A percentile compares a stretch with the other conserved stretches of the same genome.
phyloP scores from a whole-genome alignment of 1,140 invertebrate species.

The Solen grandis region DNA sequence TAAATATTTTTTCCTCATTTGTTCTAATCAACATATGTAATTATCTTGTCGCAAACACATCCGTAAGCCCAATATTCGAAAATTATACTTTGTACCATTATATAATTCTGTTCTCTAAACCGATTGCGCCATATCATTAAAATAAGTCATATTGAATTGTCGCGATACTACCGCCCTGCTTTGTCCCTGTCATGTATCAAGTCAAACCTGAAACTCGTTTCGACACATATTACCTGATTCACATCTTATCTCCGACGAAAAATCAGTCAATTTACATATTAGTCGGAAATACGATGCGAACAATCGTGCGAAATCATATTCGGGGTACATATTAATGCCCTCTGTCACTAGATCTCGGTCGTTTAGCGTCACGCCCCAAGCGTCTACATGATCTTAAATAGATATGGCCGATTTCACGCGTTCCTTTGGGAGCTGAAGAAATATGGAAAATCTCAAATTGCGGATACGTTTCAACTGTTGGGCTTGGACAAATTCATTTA shows the following conservation, averaged over 20 bases:
- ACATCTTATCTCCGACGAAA: neutral
- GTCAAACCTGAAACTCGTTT: neutral
- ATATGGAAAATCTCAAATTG: constrained; percentile 35
- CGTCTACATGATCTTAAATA: constrained; percentile 36
- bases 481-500: too few species aligned
- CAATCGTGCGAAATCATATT: constrained; percentile 37
- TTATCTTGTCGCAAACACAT: too few species aligned
- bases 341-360: constrained; percentile 39
- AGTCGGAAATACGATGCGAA: constrained; percentile 28
- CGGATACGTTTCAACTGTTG: too few species aligned
- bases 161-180: too few species aligned
- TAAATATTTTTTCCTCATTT: too few species aligned
- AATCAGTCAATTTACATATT: constrained; percentile 8
- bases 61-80: too few species aligned
- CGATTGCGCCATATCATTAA: too few species aligned
- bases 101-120: too few species aligned
- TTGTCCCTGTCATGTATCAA: too few species aligned
- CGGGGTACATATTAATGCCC: constrained; percentile 2
- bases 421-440: constrained; percentile 31
- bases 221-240: neutral
- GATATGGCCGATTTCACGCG: constrained; percentile 29
- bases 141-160: too few species aligned
- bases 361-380: constrained; percentile 14
- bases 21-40: too few species aligned
- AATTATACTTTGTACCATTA: too few species aligned